Percentiles rank a stretch among this genome's conserved stretches.
phyloP scores from a whole-genome alignment of 2,888 invertebrate species.

The Ryuthela nishihirai region DNA sequence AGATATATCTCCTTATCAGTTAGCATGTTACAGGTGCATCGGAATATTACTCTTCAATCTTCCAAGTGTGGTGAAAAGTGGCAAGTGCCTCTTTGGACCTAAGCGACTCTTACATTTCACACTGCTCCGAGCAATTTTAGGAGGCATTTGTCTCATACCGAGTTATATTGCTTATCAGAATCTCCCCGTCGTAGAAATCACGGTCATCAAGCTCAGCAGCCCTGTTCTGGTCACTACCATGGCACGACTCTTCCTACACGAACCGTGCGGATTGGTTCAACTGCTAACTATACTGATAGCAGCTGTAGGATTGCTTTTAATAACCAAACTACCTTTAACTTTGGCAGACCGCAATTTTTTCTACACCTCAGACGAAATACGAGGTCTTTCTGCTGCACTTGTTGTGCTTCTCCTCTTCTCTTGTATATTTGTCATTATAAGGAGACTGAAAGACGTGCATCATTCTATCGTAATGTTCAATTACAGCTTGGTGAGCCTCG shows the following conservation, averaged over 20 bases:
- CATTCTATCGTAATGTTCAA: constrained; percentile 87
- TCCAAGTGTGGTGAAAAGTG: constrained; percentile 75
- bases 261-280: constrained; percentile 82
- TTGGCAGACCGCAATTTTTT: constrained; percentile 57
- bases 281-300: constrained; percentile 76
- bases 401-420: constrained; percentile 72
- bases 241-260: constrained; percentile 66
- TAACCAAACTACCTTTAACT: constrained; percentile 76
- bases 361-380: constrained; percentile 52
- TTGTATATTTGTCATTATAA: constrained; percentile 76
- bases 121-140: constrained; percentile 74
- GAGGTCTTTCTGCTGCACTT: constrained; percentile 80
- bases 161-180: constrained; percentile 87
- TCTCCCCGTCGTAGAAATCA: constrained; percentile 88
- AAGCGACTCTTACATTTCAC: constrained; percentile 70
- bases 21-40: constrained; percentile 81
- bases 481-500: constrained; percentile 71
- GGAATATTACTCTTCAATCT: constrained; percentile 83
- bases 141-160: constrained; percentile 82
- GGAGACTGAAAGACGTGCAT: constrained; percentile 77
- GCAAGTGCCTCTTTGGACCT: constrained; percentile 71
- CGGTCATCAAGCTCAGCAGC: constrained; percentile 84
- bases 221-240: constrained; percentile 83
- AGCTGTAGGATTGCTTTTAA: constrained; percentile 77
- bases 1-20: constrained; percentile 80